These are phyloP conservation scores for Carollia perspicillata DNA, from an alignment of 2,113 vertebrate genomes.

Conservation along the genomic window DNA sequence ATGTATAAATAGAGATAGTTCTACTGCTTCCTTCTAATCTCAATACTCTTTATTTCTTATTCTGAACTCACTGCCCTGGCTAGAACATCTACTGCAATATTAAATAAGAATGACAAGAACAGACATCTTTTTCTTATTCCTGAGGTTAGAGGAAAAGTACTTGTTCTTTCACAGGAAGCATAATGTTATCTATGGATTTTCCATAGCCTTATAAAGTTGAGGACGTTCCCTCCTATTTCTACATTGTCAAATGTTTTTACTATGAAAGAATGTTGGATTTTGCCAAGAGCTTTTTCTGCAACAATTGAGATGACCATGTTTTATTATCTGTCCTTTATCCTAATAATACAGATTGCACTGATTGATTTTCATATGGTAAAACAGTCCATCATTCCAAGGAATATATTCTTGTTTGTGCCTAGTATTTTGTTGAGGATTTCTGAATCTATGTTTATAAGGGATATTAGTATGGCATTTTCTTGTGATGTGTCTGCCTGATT, in stretches of 20 bases:
- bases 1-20: not conserved
- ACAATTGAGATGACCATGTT: not conserved
- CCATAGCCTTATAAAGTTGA: not conserved
- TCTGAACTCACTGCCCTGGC: not conserved
- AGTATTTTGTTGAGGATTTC: not conserved
- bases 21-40: not conserved
- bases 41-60: not conserved
- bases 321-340: not conserved
- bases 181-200: not conserved
- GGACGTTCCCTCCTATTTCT: not conserved
- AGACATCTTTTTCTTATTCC: not conserved
- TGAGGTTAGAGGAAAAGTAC: not conserved
- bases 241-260: not conserved
- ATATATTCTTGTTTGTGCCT: not conserved
- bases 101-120: not conserved
- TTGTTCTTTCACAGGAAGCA: not conserved
- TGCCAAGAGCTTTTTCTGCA: not conserved
- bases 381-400: not conserved
- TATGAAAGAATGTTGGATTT: not conserved
- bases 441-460: not conserved
- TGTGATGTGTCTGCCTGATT: not conserved
- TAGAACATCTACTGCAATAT: not conserved
- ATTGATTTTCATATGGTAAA: not conserved
- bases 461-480: not conserved
- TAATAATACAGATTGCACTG: not conserved